phyloP scores from a whole-genome alignment of 2,797 vertebrate genomes.

The Sebastes variabilis region DNA sequence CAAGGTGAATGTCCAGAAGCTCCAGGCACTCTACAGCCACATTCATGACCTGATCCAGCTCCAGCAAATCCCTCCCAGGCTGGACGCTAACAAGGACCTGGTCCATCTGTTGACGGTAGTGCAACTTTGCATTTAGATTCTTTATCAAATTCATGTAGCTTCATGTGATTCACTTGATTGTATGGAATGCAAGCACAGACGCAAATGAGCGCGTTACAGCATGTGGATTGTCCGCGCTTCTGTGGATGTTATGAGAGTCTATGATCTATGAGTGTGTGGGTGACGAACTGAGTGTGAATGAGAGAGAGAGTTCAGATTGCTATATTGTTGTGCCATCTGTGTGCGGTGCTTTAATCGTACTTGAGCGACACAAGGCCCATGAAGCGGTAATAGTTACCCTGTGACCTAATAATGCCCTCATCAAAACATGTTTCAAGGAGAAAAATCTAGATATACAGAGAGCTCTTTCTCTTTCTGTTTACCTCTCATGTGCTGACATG shows the following conservation, averaged over 20 bases:
- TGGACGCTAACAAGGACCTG: slow-evolving; percentile 96
- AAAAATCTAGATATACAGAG: slow-evolving; percentile 26
- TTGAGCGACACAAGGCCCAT: slow-evolving; percentile 59
- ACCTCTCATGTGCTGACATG: slow-evolving; percentile 7
- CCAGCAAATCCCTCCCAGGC: slow-evolving; percentile 88
- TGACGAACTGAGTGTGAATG: slow-evolving; percentile 72
- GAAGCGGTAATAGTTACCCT: slow-evolving; percentile 58
- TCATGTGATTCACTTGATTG: slow-evolving; percentile 47
- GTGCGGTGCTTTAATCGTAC: slow-evolving; percentile 41
- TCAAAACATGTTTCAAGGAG: slow-evolving; percentile 55
- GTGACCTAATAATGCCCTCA: slow-evolving; percentile 37
- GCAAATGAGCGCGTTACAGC: slow-evolving; percentile 68
- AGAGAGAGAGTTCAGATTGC: slow-evolving; percentile 62
- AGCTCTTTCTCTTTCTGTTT: slow-evolving; percentile 26
- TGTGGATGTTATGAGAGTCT: slow-evolving; percentile 76
- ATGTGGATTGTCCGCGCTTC: slow-evolving; percentile 52
- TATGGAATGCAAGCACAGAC: slow-evolving; percentile 44
- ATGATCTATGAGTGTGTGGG: slow-evolving; percentile 77
- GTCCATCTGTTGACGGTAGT: slow-evolving; percentile 93
- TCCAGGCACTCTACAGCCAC: slow-evolving; percentile 92
- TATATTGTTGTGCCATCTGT: slow-evolving; percentile 62
- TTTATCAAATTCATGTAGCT: slow-evolving; percentile 4
- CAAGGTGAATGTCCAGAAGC: slow-evolving; percentile 94
- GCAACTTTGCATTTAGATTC: not conserved
- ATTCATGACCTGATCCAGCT: slow-evolving; percentile 94